phyloP scores from a whole-genome alignment of 2,888 invertebrate species.

The Limnephilus auricula region DNA sequence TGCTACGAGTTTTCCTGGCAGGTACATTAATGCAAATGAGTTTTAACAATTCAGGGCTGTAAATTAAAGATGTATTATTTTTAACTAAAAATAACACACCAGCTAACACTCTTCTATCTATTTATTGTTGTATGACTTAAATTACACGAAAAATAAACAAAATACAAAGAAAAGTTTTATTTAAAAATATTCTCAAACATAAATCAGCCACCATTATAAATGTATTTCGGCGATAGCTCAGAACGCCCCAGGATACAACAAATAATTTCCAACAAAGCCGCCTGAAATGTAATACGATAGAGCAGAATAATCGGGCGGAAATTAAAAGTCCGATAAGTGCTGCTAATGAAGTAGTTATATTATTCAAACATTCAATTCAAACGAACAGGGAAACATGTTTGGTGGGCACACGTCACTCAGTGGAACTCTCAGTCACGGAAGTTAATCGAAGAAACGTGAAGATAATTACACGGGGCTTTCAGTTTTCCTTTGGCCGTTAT shows the following conservation, averaged over 20 bases:
- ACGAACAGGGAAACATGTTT: constrained; percentile 17
- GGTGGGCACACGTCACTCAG: background rate
- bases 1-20: too few species aligned
- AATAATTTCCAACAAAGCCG: background rate
- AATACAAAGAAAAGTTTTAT: background rate
- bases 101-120: too few species aligned
- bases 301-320: background rate
- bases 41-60: too few species aligned
- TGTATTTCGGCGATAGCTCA: background rate
- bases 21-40: too few species aligned
- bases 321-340: background rate
- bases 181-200: background rate
- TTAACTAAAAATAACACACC: too few species aligned
- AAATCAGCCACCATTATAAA: background rate
- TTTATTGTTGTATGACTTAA: background rate
- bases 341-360: constrained; percentile 24
- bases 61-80: too few species aligned
- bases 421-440: background rate
- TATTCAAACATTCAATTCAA: constrained; percentile 26
- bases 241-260: background rate
- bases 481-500: background rate
- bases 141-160: background rate
- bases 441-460: background rate
- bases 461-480: background rate
- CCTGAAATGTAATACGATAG: background rate